Conservation (phyloP, 2,888 invertebrate genomes). For the Cantharis rustica region DNA sequence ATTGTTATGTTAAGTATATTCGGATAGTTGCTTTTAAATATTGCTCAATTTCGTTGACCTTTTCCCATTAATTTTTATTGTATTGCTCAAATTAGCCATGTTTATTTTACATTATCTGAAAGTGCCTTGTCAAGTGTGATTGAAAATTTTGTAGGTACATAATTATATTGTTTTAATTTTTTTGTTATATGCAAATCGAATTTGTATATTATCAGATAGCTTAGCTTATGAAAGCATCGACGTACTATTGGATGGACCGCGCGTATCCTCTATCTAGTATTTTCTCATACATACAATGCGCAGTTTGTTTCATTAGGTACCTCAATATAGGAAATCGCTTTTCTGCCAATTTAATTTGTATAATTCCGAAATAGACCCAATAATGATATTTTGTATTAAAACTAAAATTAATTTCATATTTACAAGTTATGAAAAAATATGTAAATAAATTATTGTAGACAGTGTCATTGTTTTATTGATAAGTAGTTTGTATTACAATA, state of each 20-base stretch:
- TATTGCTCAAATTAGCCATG: slow-evolving; percentile 17
- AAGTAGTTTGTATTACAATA: neutral
- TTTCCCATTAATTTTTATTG: neutral
- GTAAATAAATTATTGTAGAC: slow-evolving; percentile 1
- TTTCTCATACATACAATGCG: neutral
- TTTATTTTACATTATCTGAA: slow-evolving; percentile 4
- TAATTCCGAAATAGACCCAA: neutral
- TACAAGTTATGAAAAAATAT: neutral
- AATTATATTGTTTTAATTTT: neutral
- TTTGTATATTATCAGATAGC: neutral
- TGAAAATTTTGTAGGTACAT: neutral
- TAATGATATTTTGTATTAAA: neutral
- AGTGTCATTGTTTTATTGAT: slow-evolving; percentile 1
- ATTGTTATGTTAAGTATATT: neutral
- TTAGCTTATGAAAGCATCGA: neutral
- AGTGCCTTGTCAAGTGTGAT: slow-evolving; percentile 8
- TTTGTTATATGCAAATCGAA: neutral
- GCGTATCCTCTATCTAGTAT: neutral
- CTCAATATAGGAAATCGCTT: neutral
- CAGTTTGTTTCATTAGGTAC: neutral
- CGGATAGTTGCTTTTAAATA: neutral
- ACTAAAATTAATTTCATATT: neutral
- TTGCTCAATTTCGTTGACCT: neutral
- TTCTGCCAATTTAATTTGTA: neutral
- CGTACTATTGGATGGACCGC: neutral